Evolutionary conservation across 2,797 vertebrate genomes (phyloP).

Genomic region (Anguilla megastoma): DNA sequence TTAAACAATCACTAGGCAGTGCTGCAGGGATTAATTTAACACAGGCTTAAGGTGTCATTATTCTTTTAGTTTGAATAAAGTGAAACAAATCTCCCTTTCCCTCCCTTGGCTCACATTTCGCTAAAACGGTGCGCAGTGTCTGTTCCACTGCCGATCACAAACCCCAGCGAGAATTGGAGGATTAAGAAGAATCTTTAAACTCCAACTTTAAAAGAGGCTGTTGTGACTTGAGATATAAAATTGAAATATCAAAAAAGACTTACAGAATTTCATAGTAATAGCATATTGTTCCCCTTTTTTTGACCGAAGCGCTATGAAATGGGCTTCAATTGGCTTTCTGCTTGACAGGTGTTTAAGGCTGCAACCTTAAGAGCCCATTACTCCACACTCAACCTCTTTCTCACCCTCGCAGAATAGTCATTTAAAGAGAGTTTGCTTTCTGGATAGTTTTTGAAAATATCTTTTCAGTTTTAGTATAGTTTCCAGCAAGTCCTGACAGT

Average conservation of each 20-base stretch:
- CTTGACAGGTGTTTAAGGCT: not conserved
- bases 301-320: not conserved
- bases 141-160: not conserved
- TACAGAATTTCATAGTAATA: not conserved
- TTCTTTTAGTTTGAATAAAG: constrained; percentile 9
- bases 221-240: not conserved
- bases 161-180: not conserved
- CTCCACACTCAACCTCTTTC: not conserved
- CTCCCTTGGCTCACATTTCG: constrained; percentile 5
- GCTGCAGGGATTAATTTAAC: not conserved
- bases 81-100: not conserved
- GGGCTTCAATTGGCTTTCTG: not conserved
- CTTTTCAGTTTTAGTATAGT: not conserved
- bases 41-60: not conserved
- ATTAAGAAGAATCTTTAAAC: not conserved
- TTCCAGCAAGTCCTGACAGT: not conserved
- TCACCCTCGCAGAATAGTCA: not conserved
- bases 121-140: not conserved
- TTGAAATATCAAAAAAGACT: not conserved
- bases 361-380: not conserved
- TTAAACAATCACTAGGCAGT: not conserved
- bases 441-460: not conserved
- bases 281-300: not conserved
- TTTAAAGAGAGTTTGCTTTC: not conserved
- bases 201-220: not conserved